Evolutionary conservation across 2,888 invertebrate species (phyloP).

Genomic region (Malachius bipustulatus): DNA sequence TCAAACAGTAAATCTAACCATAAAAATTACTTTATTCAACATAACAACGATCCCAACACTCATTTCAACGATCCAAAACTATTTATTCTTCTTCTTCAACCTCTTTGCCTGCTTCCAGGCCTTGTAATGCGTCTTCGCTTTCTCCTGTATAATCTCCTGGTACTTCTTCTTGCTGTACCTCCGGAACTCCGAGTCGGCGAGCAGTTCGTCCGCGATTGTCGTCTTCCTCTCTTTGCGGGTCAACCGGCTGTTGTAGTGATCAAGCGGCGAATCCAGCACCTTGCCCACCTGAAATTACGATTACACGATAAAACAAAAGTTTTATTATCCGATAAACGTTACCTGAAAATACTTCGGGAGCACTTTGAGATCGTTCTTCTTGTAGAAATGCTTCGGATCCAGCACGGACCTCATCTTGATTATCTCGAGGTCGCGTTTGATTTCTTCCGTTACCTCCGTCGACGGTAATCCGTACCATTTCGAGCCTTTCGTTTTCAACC

Average conservation of each 20-base stretch:
- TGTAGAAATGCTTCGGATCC: constrained; percentile 91
- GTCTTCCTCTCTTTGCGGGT: constrained; percentile 78
- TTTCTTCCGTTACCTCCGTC: constrained; percentile 79
- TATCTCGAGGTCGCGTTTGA: constrained; percentile 76
- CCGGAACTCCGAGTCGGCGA: constrained; percentile 78
- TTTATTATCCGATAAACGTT: no score
- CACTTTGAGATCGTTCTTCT: constrained; percentile 76
- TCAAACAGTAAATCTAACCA: no score
- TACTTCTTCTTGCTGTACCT: constrained; percentile 72
- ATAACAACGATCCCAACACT: no score
- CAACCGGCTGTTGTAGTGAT: constrained; percentile 74
- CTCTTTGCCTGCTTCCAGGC: constrained; percentile 54
- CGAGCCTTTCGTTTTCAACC: constrained; percentile 70
- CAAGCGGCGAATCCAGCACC: constrained; percentile 72
- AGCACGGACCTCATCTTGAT: constrained; percentile 86
- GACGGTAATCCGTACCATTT: constrained; percentile 86
- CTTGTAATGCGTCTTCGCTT: constrained; percentile 55
- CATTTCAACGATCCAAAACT: no score
- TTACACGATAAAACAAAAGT: no score
- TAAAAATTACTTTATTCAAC: no score
- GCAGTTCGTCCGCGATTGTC: constrained; percentile 85
- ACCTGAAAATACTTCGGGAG: constrained; percentile 92
- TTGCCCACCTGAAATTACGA: constrained; percentile 64
- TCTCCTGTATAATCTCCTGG: constrained; percentile 62
- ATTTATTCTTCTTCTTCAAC: constrained; percentile 62